Base-by-base conservation (phyloP, 2,797 vertebrate genomes). In the Chromis chromis region DNA sequence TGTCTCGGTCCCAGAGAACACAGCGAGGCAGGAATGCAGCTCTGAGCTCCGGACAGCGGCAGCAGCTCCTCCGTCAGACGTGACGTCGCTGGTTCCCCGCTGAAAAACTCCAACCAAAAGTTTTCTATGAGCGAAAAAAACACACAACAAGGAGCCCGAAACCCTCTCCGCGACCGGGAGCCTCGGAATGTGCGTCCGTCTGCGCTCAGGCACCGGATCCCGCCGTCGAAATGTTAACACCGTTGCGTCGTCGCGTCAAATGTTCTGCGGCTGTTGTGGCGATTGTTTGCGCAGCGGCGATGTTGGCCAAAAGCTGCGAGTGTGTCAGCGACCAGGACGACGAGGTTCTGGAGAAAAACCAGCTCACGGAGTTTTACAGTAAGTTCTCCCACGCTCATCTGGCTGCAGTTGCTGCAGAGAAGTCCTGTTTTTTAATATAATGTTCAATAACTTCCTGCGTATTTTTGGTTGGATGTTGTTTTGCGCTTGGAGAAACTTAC, bases 341-440 rank as follows among this genome's bases (percentile, higher is more conserved):
- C 66, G 92, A 88, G 70, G 74, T 91, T 66, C 74, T 94, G 92
- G 90, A 93, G 62, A 81, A 85, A 76, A 84, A 73, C 1, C 89
- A 93, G 84, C 93, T 95, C 82, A 1, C 39, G 56, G 89, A 94
- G 46, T 87, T 93, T 60, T 89, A 94, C 94, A 93, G 95, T 96
- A 94, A 95, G 94, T 95, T 19, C 40, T 36, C 28, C 6, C 33
- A 36, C 7, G 2, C 33, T 11, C 3, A 0, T 2, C 13, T 8
- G 61, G 22, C 57, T 11, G 62, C 64, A 40, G 72, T 59, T 53
- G 58, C 61, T 46, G 58, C 53, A 21, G 9, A 11, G 22, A 39
- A n/a, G n/a, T 11, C 24, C 33, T 13, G 3, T 46, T 55, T 33
- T 24, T n/a, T 39, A 7, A 4, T 27, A 14, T 46, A 11, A 50